Conservation (phyloP, 2,113 vertebrate genomes). For the Balaenoptera acutorostrata region DNA sequence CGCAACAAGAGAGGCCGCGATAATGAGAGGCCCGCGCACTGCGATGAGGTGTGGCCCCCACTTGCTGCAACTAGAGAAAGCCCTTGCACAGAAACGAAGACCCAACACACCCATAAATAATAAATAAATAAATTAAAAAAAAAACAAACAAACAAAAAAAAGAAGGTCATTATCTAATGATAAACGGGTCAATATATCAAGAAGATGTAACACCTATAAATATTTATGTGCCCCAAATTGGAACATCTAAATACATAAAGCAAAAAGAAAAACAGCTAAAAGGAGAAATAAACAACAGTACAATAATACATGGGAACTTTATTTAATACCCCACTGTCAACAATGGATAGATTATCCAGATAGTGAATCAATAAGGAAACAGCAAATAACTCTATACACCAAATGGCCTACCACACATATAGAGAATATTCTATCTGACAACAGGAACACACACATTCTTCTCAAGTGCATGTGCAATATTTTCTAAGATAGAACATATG, state of each 20-base stretch:
- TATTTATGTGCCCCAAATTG: background rate
- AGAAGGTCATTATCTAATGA: background rate
- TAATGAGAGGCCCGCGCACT: too few relatives aligned
- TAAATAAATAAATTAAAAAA: too few relatives aligned
- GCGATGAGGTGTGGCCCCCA: too few relatives aligned
- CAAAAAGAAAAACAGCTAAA: background rate
- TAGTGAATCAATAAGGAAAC: background rate
- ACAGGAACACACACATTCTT: background rate
- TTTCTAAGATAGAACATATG: background rate
- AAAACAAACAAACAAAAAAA: background rate
- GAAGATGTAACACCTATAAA: background rate
- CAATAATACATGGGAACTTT: background rate
- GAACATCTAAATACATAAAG: background rate
- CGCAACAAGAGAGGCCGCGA: too few relatives aligned
- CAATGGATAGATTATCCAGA: background rate
- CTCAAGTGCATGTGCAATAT: background rate
- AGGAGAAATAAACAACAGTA: background rate
- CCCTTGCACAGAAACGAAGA: too few relatives aligned
- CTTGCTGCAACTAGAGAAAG: too few relatives aligned
- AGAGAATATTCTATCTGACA: background rate
- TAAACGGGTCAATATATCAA: background rate
- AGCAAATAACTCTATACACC: background rate
- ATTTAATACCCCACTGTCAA: background rate
- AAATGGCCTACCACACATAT: background rate
- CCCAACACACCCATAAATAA: too few relatives aligned